These are phyloP conservation scores for Cynopterus brachyotis DNA, from an alignment of 2,113 vertebrate genomes.

Conservation along the genomic window DNA sequence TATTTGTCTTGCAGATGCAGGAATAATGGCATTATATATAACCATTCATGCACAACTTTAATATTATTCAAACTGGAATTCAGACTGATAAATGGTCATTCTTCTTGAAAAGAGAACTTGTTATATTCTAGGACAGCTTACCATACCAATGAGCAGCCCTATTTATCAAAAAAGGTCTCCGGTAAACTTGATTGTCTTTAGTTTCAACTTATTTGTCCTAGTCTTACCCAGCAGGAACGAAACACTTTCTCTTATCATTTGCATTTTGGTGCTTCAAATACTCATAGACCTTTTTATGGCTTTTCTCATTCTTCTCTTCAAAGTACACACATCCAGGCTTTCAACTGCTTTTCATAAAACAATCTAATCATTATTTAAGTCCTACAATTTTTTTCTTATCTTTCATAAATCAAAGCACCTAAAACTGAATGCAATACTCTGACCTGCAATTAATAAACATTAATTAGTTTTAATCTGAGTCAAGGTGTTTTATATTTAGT, in stretches of 20 bases:
- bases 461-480: neutral
- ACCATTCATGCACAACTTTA: neutral
- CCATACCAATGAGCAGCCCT: neutral
- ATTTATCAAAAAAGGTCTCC: neutral
- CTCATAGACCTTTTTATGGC: neutral
- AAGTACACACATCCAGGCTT: neutral
- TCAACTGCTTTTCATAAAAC: neutral
- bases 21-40: neutral
- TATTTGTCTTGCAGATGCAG: neutral
- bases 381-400: neutral
- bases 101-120: neutral
- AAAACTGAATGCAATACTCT: neutral
- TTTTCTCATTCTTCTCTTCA: neutral
- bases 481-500: neutral
- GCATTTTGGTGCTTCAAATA: neutral
- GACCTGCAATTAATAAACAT: neutral
- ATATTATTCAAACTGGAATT: neutral
- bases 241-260: neutral
- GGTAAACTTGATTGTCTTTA: neutral
- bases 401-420: neutral
- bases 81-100: neutral
- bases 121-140: neutral
- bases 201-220: neutral
- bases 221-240: neutral
- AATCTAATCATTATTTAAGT: neutral